Conservation (phyloP, 2,113 vertebrate genomes). For the Podarcis muralis region DNA sequence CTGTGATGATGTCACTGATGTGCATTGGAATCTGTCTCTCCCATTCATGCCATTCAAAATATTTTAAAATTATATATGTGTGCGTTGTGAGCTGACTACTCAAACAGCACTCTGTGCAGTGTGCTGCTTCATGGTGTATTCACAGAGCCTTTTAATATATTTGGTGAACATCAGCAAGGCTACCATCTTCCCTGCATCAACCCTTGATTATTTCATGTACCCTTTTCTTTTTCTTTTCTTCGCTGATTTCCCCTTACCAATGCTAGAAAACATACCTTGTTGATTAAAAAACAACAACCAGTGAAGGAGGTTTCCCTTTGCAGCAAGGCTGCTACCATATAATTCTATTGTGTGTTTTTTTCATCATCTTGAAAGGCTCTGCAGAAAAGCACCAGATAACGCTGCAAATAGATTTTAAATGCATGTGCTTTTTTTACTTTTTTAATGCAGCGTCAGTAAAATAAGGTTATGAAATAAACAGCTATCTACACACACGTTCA, state of each 20-base stretch:
- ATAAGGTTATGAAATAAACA: background rate
- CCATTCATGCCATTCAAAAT: background rate
- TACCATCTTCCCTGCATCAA: background rate
- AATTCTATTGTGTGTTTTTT: background rate
- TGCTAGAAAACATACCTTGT: background rate
- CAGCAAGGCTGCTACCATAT: background rate
- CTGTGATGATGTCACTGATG: background rate
- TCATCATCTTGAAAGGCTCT: background rate
- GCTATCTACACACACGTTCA: slow-evolving; percentile 65
- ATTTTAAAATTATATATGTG: too few relatives aligned
- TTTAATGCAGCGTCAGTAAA: background rate
- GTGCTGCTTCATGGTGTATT: background rate
- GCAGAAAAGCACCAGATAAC: background rate
- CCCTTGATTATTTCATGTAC: background rate
- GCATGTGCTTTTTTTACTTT: background rate
- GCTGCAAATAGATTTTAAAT: background rate
- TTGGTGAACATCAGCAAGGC: background rate
- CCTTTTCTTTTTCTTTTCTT: background rate
- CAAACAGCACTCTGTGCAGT: background rate
- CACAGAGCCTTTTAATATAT: background rate
- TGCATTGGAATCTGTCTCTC: background rate
- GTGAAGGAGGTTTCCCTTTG: background rate
- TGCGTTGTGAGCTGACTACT: background rate
- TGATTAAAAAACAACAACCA: background rate
- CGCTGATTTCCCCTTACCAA: accelerated